phyloP scores from a whole-genome alignment of 2,888 invertebrate species.

The Petrolisthes manimaculis region DNA sequence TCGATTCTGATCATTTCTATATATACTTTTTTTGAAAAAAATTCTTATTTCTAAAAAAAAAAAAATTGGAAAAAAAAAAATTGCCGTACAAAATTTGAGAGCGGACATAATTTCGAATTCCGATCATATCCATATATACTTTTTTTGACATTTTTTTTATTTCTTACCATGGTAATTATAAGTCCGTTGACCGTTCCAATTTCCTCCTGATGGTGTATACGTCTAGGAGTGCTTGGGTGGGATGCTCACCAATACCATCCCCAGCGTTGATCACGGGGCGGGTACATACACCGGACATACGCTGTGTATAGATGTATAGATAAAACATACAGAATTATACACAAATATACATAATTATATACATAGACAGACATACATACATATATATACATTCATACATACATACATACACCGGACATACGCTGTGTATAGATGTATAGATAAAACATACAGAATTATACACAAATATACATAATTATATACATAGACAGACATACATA shows the following conservation, averaged over 20 bases:
- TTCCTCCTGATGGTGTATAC: constrained; percentile 99
- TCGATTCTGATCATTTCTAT: background rate
- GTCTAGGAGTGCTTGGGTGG: constrained; percentile 96
- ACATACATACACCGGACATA: too few species aligned
- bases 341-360: too few species aligned
- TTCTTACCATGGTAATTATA: constrained; percentile 89
- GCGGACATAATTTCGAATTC: background rate
- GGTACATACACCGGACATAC: constrained; percentile 83
- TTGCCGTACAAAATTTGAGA: background rate
- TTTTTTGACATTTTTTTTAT: background rate
- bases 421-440: too few species aligned
- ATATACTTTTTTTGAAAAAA: background rate
- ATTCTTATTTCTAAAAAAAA: too few species aligned
- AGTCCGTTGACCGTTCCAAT: constrained; percentile 98
- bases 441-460: too few species aligned
- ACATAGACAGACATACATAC: too few species aligned
- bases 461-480: constrained; percentile 73
- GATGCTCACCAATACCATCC: constrained; percentile 97
- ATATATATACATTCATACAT: too few species aligned
- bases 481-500: constrained; percentile 71
- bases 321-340: background rate
- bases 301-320: constrained; percentile 69
- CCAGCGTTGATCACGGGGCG: constrained; percentile 98
- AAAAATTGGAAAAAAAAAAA: background rate
- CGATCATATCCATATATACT: background rate